Evolutionary conservation across 2,888 invertebrate genomes (phyloP), one percentile per base, ranked within the genome.

Genomic region (Micoletzkya japonica): DNA sequence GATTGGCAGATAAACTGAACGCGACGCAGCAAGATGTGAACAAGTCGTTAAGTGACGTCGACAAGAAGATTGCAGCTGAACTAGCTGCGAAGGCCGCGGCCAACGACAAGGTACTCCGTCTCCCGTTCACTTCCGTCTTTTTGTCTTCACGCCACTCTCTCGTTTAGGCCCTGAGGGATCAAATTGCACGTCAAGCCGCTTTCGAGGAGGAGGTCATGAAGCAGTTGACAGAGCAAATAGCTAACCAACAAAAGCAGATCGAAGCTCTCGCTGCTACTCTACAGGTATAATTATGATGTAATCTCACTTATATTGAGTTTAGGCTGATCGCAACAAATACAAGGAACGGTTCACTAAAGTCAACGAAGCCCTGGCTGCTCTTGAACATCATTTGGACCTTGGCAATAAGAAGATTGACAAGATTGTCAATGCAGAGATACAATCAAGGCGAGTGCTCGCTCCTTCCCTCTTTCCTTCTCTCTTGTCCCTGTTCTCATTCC

Each of bases 341-440:
- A 83, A 82, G 60, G 84, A 84, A 10, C 72, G 80, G 2, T 83
- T 84, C 60, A 76, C 75, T 70, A 82, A 83, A 71, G 79, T 84
- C 6, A 83, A 82, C 64, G 83, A 83, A 60, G 83, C 84, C 0
- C 69, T 84, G 68, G 82, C 82, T 0, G 78, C 83, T 3, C 72
- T 84, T 26, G 84, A 84, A 66, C 78, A 80, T 34, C 82, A 83
- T 70, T 61, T 84, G 61, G 83, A 84, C 56, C 54, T 78, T 17
- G 84, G 84, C 28, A 83, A 82, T 56, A 81, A 78, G 52, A 84
- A 84, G 70, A 79, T 84, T 32, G 84, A 84, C 73, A 79, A 82
- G 49, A 74, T 79, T 10, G 70, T 80, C n/a, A 75, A 71, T 54
- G 76, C 80, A 1, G 80, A 80, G 54, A 77, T 79, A 26, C 74